Evolutionary conservation across 2,888 invertebrate genomes (phyloP), one percentile per base, ranked within the genome.

Genomic region (Phengaris arion): DNA sequence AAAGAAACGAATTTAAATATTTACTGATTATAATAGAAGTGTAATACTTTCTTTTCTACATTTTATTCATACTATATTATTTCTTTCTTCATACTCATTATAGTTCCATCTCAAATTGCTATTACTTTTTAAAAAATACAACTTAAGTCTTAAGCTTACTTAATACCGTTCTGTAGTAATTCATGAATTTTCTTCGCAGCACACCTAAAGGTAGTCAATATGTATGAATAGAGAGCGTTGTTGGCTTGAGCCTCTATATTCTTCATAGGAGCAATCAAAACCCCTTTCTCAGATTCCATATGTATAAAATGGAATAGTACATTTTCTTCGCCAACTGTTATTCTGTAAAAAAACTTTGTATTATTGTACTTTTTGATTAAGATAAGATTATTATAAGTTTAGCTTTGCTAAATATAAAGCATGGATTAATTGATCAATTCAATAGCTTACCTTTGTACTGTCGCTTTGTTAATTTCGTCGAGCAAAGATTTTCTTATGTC

Each of bases 281-380:
- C 89, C 0, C 97, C 97, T 83, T 96, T 96, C 12, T 95, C 94
- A 0, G 94, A 90, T 85, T 97, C 96, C 75, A 97, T 86, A 77
- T 96, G 96, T 0, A 97, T 94, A 83, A 96, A 97, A 86, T 97
- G 96, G 83, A 97, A 96, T 76, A 97, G 85, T 10, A 96, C 95
- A 85, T 97, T 97, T 77, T 96, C 95, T 74, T 94, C 94, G 1
- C 97, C 97, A 0, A 95, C 93, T 22, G 96, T 96, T 81, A 96
- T 91, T 86, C 94, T 94, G 83, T 64, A 88, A 89, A 77, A 69
- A 73, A 45, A 52, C 8, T 51, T 10, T 15, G 15, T 35, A 35
- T 35, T 35, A 35, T 35, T 35, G 35, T 35, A 35, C 35, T 35
- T 35, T 35, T 35, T n/a, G n/a, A 35, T 35, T 35, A 35, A 35